Evolutionary conservation across 2,113 vertebrate genomes (phyloP).

Genomic region (Ophthalmolycus amberensis): DNA sequence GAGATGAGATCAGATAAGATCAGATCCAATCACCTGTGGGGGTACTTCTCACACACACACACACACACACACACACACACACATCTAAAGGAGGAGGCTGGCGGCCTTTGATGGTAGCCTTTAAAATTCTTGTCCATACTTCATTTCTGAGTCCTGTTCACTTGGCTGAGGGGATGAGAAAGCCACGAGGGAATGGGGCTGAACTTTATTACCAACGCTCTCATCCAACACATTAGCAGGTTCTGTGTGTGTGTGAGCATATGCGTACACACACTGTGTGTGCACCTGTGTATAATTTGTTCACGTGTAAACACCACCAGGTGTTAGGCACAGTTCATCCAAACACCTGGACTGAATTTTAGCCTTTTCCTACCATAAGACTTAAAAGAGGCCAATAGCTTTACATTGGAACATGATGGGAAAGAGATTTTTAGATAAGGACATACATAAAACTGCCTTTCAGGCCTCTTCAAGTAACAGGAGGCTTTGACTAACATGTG

Average conservation of each 20-base stretch:
- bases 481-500: not conserved
- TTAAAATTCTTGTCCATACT: constrained; percentile 82
- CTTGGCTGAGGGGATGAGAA: constrained; percentile 55
- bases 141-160: constrained; percentile 68
- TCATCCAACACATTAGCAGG: constrained; percentile 43
- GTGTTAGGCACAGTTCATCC: constrained; percentile 14
- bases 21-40: constrained; percentile 78
- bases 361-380: not conserved
- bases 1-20: constrained; percentile 64
- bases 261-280: not conserved
- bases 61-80: constrained; percentile 51
- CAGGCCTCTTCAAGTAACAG: not conserved
- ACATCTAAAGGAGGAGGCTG: constrained; percentile 56
- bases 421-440: not conserved
- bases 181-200: constrained; percentile 48
- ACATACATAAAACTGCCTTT: constrained; percentile 5
- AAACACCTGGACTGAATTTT: constrained; percentile 46
- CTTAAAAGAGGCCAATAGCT: not conserved
- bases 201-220: constrained; percentile 58
- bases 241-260: constrained; percentile 23
- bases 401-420: not conserved
- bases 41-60: constrained; percentile 47
- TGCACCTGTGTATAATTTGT: constrained; percentile 5
- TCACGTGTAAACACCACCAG: constrained; percentile 24
- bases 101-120: constrained; percentile 80